phyloP scores from a whole-genome alignment of 2,888 invertebrate genomes.

The Macrophya annulata region DNA sequence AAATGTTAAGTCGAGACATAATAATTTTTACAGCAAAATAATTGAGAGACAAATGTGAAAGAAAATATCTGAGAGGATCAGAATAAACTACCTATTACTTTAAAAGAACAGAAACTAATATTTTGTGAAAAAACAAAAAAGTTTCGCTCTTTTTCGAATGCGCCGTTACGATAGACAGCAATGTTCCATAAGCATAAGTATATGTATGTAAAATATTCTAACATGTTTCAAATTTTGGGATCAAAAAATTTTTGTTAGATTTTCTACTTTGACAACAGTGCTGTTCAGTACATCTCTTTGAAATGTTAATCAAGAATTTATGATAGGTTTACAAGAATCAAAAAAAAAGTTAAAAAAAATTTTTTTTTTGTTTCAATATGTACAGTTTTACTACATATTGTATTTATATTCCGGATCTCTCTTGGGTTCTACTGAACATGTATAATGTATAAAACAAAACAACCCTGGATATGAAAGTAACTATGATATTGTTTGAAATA shows the following conservation, averaged over 20 bases:
- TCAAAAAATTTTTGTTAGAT: background rate
- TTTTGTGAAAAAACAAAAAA: background rate
- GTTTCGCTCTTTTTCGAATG: background rate
- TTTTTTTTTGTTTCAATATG: conserved; percentile 10
- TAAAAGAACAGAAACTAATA: background rate
- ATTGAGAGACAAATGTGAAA: background rate
- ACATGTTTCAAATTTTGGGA: background rate
- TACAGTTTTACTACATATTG: conserved; percentile 26
- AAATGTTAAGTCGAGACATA: background rate
- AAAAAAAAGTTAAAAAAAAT: background rate
- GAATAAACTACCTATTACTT: background rate
- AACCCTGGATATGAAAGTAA: conserved; percentile 49
- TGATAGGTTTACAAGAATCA: conserved; percentile 23
- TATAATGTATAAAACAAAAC: conserved; percentile 31
- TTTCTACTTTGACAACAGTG: background rate
- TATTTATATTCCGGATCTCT: conserved; percentile 42
- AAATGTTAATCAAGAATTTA: background rate
- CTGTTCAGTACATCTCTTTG: conserved; percentile 31
- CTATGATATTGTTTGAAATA: conserved; percentile 15
- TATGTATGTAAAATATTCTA: background rate
- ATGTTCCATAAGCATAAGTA: background rate
- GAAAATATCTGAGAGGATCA: background rate
- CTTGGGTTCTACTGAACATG: conserved; percentile 54
- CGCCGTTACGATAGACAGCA: background rate
- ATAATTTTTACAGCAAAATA: background rate